Base-by-base conservation (phyloP, 2,113 vertebrate genomes). In the Hyperopisus bebe region DNA sequence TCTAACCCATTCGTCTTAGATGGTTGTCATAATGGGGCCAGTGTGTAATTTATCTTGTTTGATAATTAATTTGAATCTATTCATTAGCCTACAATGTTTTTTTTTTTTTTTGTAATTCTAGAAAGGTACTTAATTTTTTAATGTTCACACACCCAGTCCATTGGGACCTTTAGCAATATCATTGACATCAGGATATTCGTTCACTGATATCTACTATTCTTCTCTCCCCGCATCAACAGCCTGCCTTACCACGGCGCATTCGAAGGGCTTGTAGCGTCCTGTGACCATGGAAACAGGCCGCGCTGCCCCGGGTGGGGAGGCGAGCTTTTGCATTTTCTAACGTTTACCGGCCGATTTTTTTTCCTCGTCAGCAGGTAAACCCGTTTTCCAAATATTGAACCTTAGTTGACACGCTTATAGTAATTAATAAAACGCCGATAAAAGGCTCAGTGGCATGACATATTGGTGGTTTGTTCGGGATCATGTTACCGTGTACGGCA, bases 271-370 rank as follows among this genome's bases (percentile, higher is more conserved):
- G 55, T 47, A 87, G 90, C 91, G 89, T 90, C 58, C 15, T 88
- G 93, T 94, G 62, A 91, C 92, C 92, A 93, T 93, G 91, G 94
- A 90, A 74, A 94, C 92, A 7, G 10, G n/a, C 77, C 74, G 15
- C 31, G 31, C 50, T 55, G 58, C 4, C 24, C 88, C 42, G n/a
- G 24, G 66, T 47, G 31, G 21, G 15, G 10, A 7, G n/a, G 70
- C 24, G 39, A 87, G 42, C 35, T 8, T 62, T 39, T 24, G 21
- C 46, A 27, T 53, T 66, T 48, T 47, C 35, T 3, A 39, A 88
- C 51, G 1, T 58, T 88, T 27, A 51, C 53, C 0, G 27, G 24
- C 4, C 48, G 17, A 17, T n/a, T 8, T 51, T 8, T 51, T 47
- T 51, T 4, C 6, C n/a, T 0, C 11, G 27, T 51, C 48, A 17